Conservation (phyloP, 2,888 invertebrate genomes). For the Troides helena region DNA sequence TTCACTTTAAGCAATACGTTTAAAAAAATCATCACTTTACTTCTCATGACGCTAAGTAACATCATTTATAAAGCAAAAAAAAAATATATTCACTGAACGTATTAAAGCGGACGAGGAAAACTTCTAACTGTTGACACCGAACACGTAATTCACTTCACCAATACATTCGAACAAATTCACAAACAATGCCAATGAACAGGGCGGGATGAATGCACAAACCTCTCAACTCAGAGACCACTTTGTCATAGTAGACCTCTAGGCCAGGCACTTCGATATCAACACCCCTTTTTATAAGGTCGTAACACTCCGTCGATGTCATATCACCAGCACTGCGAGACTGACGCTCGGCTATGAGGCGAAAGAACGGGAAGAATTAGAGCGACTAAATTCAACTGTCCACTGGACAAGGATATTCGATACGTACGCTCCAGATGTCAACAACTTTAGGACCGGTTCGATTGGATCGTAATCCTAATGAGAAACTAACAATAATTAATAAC, state of each 20-base stretch:
- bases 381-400: conserved; percentile 71
- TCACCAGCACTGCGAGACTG: conserved; percentile 59
- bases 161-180: conserved; percentile 11
- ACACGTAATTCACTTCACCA: conserved; percentile 6
- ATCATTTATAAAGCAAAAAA: neutral
- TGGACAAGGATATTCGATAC: conserved; percentile 76
- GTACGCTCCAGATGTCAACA: conserved; percentile 69
- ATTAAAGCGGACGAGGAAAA: conserved; percentile 16
- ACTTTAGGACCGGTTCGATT: conserved; percentile 61
- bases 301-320: conserved; percentile 77
- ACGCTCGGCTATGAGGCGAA: conserved; percentile 49
- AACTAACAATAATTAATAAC: conserved; percentile 10
- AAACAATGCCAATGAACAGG: conserved; percentile 6
- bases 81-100: neutral
- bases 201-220: conserved; percentile 59
- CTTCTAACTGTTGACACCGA: neutral
- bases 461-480: conserved; percentile 30
- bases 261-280: conserved; percentile 77
- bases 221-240: conserved; percentile 79
- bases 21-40: neutral
- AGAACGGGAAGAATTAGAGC: conserved; percentile 74
- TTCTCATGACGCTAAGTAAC: neutral
- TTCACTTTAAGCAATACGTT: conserved; percentile 21
- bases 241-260: conserved; percentile 79
- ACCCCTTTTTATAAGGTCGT: conserved; percentile 74